Percentiles rank a stretch among this genome's conserved stretches.
Conservation (phyloP, 64 coral and sea anemone species). For the Orbicella faveolata region DNA sequence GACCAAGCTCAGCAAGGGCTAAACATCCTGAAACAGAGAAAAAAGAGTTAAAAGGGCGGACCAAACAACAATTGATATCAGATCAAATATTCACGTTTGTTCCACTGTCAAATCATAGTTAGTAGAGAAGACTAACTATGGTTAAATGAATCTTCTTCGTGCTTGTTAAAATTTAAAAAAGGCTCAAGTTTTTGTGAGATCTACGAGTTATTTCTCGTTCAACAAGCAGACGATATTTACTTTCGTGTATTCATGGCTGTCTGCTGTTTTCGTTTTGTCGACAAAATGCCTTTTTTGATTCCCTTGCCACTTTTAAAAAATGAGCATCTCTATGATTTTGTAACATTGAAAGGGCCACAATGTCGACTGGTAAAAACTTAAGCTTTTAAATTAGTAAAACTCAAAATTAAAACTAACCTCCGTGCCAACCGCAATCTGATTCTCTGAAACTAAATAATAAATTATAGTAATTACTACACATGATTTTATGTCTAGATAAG, state of each 20-base stretch:
- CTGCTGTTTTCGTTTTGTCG: too few relatives aligned
- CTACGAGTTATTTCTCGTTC: too few relatives aligned
- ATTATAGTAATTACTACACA: not conserved
- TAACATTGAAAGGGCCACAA: not conserved
- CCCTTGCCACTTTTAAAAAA: not conserved
- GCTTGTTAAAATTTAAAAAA: too few relatives aligned
- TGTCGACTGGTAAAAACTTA: not conserved
- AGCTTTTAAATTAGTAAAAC: not conserved
- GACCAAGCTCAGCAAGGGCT: slow-evolving; percentile 93
- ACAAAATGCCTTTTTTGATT: too few relatives aligned
- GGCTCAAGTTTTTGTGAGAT: too few relatives aligned
- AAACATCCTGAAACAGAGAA: slow-evolving; percentile 74
- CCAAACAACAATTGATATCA: too few relatives aligned
- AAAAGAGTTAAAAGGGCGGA: not conserved
- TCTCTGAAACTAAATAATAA: slow-evolving; percentile 68
- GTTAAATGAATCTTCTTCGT: too few relatives aligned
- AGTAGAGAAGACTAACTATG: too few relatives aligned
- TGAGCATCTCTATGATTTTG: not conserved
- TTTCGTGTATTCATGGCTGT: too few relatives aligned
- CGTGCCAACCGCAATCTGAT: slow-evolving; percentile 95
- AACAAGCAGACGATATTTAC: too few relatives aligned
- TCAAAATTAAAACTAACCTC: slow-evolving; percentile 63
- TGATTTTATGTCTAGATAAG: not conserved
- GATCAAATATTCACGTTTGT: too few relatives aligned
- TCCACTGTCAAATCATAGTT: too few relatives aligned